These are phyloP conservation scores for Ylistrum balloti DNA, from an alignment of 1,140 invertebrate genomes.

Conservation along the genomic window DNA sequence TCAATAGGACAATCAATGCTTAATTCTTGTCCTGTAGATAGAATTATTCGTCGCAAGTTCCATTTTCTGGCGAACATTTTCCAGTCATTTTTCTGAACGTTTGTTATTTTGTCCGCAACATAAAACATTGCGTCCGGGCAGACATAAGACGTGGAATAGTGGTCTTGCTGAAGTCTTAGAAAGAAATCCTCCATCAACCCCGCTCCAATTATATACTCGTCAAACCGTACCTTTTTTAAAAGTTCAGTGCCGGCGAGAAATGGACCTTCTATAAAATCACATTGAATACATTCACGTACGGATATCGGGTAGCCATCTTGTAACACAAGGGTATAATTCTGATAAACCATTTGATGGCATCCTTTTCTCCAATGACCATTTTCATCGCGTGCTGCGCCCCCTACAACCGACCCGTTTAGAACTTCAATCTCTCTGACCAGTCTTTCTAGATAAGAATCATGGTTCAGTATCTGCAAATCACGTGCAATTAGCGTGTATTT, in stretches of 20 bases:
- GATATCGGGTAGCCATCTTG: constrained; percentile 76
- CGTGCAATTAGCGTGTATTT: constrained; percentile 75
- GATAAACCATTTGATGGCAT: constrained; percentile 73
- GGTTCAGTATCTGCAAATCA: constrained; percentile 67
- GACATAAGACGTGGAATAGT: constrained; percentile 56
- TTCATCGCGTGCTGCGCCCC: constrained; percentile 71
- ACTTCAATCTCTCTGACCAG: constrained; percentile 71
- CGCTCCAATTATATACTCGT: constrained; percentile 54
- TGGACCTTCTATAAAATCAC: constrained; percentile 76
- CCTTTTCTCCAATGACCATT: constrained; percentile 77
- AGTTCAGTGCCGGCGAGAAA: constrained; percentile 69
- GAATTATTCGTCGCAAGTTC: constrained; percentile 40
- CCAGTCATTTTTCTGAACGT: constrained; percentile 42
- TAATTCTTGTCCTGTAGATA: constrained; percentile 38
- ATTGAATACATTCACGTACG: constrained; percentile 77
- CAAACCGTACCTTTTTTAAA: constrained; percentile 64
- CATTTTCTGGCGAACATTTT: constrained; percentile 48
- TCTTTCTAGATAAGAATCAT: constrained; percentile 71
- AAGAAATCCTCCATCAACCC: constrained; percentile 77
- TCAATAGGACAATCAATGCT: constrained; percentile 28
- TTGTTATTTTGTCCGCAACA: constrained; percentile 39
- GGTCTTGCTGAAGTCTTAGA: constrained; percentile 63
- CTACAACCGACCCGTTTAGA: constrained; percentile 63
- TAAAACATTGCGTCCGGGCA: constrained; percentile 78
- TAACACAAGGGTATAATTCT: constrained; percentile 73